Conservation (phyloP, 2,888 invertebrate species). For the Oscheius onirici region DNA sequence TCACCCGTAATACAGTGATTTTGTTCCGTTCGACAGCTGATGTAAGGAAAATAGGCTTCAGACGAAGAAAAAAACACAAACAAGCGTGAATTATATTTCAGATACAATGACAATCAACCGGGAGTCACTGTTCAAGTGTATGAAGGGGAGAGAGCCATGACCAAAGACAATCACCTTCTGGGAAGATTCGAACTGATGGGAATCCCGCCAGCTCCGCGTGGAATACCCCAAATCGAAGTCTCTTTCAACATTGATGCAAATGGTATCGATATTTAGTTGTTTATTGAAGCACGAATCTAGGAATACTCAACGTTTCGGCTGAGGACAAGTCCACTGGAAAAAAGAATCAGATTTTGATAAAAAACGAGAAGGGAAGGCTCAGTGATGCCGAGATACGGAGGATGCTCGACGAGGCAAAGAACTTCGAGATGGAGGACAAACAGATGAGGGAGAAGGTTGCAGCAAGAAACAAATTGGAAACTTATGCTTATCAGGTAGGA, state of each 20-base stretch:
- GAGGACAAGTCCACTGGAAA: conserved; percentile 69
- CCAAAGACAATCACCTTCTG: conserved; percentile 73
- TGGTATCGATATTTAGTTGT: too few relatives aligned
- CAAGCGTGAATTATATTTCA: too few relatives aligned
- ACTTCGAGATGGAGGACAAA: conserved; percentile 81
- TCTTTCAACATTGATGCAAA: conserved; percentile 73
- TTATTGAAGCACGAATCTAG: too few relatives aligned
- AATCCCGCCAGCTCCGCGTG: conserved; percentile 71
- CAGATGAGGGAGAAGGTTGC: conserved; percentile 76
- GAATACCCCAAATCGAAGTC: conserved; percentile 76
- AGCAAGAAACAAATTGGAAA: conserved; percentile 86
- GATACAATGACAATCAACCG: conserved; percentile 90
- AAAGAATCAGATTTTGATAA: conserved; percentile 63
- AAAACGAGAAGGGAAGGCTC: conserved; percentile 80
- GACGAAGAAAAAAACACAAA: too few relatives aligned
- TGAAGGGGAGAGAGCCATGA: conserved; percentile 76
- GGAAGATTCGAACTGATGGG: conserved; percentile 73
- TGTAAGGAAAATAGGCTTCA: too few relatives aligned
- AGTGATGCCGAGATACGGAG: conserved; percentile 89
- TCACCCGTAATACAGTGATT: too few relatives aligned
- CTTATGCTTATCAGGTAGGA: conserved; percentile 80
- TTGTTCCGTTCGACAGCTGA: too few relatives aligned
- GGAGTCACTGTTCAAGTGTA: conserved; percentile 85
- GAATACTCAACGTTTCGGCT: conserved; percentile 69
- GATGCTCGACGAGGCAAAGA: conserved; percentile 87